These are phyloP conservation scores for Atherinomorus stipes DNA, from an alignment of 2,113 vertebrate species.

Conservation along the genomic window DNA sequence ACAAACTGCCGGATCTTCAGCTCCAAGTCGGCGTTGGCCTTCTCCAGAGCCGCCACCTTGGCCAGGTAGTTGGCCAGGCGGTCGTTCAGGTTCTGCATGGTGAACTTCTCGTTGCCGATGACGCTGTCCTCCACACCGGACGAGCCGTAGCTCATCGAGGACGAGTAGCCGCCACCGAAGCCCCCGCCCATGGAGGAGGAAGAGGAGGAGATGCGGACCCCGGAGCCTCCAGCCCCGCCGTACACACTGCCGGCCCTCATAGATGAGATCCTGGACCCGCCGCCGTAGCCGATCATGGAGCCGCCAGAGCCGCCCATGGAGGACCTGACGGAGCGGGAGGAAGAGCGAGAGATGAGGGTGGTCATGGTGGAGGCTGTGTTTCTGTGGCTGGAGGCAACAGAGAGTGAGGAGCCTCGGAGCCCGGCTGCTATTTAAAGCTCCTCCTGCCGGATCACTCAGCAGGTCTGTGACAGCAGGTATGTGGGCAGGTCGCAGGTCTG, in stretches of 20 bases:
- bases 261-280: not conserved
- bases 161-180: slow-evolving; percentile 1
- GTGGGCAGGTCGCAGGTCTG: not conserved
- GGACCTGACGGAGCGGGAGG: slow-evolving; percentile 54
- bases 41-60: slow-evolving; percentile 80
- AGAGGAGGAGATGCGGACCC: slow-evolving; percentile 63
- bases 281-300: not conserved
- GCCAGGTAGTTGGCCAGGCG: slow-evolving; percentile 81
- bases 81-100: slow-evolving; percentile 85
- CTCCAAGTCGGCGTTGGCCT: slow-evolving; percentile 81
- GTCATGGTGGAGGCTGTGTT: slow-evolving; percentile 36
- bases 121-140: not conserved
- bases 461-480: slow-evolving; percentile 26
- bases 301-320: slow-evolving; percentile 42
- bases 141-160: slow-evolving; percentile 17
- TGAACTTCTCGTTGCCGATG: slow-evolving; percentile 78
- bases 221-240: slow-evolving; percentile 47
- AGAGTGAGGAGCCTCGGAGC: slow-evolving; percentile 32
- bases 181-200: not conserved
- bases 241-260: slow-evolving; percentile 52
- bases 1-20: slow-evolving; percentile 79
- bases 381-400: slow-evolving; percentile 27
- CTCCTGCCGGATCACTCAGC: slow-evolving; percentile 19
- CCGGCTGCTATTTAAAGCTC: slow-evolving; percentile 43
- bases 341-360: slow-evolving; percentile 17